These are phyloP conservation scores for Aix galericulata DNA, from an alignment of 2,113 vertebrate genomes.

Conservation along the genomic window DNA sequence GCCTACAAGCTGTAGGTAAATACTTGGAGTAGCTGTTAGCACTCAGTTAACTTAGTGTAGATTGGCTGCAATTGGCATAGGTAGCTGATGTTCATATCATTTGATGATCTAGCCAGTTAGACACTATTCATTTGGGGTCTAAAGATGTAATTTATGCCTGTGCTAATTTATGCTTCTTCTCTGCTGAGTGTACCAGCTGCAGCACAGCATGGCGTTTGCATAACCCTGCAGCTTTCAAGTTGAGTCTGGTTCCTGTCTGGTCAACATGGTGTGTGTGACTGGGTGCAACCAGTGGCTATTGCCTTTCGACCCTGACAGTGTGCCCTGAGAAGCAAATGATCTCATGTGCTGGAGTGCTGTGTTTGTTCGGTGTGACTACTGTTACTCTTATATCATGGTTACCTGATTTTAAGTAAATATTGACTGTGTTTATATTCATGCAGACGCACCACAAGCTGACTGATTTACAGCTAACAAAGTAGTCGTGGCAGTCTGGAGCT, in stretches of 20 bases:
- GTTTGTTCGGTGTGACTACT: background rate
- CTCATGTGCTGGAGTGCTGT: background rate
- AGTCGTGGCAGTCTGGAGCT: background rate
- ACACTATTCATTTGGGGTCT: background rate
- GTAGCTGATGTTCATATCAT: background rate
- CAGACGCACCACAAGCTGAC: background rate
- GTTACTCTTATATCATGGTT: background rate
- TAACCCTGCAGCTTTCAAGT: background rate
- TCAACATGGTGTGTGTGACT: background rate
- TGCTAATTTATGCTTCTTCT: background rate
- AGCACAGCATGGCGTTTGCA: background rate
- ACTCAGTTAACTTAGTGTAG: background rate
- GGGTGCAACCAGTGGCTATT: background rate
- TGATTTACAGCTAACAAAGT: background rate
- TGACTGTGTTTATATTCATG: background rate
- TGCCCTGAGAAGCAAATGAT: background rate
- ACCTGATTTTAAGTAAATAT: background rate
- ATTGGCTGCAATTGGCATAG: background rate
- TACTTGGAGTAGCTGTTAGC: background rate
- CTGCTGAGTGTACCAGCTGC: background rate
- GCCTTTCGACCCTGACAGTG: background rate
- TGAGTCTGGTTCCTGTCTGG: background rate
- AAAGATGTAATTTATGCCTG: background rate
- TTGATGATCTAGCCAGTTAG: background rate
- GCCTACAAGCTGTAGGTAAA: background rate